Evolutionary conservation across 2,797 vertebrate genomes (phyloP).

Genomic region (Hapalemur alaotrensis): DNA sequence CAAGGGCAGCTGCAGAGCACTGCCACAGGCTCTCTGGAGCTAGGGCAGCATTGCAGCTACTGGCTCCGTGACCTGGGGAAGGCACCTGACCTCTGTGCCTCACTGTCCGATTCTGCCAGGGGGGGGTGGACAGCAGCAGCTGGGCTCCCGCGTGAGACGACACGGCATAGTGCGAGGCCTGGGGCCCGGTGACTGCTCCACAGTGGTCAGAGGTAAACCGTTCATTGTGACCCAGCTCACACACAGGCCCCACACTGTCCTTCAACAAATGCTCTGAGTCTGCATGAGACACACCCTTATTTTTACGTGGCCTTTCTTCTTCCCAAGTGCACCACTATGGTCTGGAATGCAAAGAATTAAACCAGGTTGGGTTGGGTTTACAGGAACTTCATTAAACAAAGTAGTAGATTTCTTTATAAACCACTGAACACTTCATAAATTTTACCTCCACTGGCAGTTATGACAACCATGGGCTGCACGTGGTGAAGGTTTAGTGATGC

Average conservation of each 20-base stretch:
- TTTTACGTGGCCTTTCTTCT: not conserved
- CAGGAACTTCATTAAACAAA: not conserved
- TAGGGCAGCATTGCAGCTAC: too few relatives aligned
- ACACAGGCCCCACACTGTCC: not conserved
- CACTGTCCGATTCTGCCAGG: not conserved
- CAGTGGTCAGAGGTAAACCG: not conserved
- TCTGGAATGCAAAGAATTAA: not conserved
- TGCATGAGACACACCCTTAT: not conserved
- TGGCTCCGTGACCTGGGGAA: not conserved
- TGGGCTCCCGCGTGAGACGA: rapidly evolving
- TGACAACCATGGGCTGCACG: rapidly evolving
- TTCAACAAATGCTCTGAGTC: not conserved
- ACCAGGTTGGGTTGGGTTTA: not conserved
- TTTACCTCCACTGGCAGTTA: not conserved
- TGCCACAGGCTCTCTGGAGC: not conserved
- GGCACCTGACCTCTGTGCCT: not conserved
- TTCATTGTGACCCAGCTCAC: not conserved
- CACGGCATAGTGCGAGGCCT: rapidly evolving
- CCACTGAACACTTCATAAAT: not conserved
- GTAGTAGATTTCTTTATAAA: not conserved
- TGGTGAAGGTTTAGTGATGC: too few relatives aligned
- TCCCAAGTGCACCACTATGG: rapidly evolving
- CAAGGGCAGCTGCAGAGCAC: not conserved
- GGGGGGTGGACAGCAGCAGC: too few relatives aligned
- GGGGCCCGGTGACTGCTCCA: rapidly evolving